phyloP scores from a whole-genome alignment of 2,113 vertebrate species.

The Lota lota region DNA sequence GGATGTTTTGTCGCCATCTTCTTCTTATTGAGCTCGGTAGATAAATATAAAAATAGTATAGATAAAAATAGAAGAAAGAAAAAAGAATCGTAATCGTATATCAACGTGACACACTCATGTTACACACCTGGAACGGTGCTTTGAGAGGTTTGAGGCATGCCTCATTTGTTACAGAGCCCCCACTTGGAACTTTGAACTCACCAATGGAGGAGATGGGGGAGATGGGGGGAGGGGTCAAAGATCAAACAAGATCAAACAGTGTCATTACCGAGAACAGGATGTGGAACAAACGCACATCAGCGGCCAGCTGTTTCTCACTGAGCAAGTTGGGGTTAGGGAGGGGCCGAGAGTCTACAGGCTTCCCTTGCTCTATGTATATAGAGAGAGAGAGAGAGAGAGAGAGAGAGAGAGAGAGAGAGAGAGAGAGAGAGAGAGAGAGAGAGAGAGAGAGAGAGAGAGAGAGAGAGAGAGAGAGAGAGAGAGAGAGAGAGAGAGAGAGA shows the following conservation, averaged over 20 bases:
- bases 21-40: neutral
- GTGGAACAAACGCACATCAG: conserved; percentile 24
- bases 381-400: conserved; percentile 10
- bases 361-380: conserved; percentile 26
- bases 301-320: conserved; percentile 7
- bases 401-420: neutral
- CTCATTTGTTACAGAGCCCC: too few species aligned
- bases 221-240: neutral
- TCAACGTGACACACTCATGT: too few species aligned
- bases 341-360: conserved; percentile 6
- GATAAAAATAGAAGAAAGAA: too few species aligned
- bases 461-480: neutral
- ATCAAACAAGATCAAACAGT: conserved; percentile 5
- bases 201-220: too few species aligned
- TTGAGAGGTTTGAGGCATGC: too few species aligned
- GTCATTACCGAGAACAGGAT: conserved; percentile 27
- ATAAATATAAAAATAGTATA: neutral
- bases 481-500: too few species aligned
- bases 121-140: too few species aligned
- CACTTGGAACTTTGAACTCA: too few species aligned
- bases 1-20: too few species aligned
- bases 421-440: neutral
- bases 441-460: too few species aligned
- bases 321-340: neutral
- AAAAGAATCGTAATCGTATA: too few species aligned